Percentiles rank a stretch among this genome's conserved stretches.
These are phyloP conservation scores for Megamerina dolium DNA, from an alignment of 2,888 invertebrate species.

Conservation along the genomic window DNA sequence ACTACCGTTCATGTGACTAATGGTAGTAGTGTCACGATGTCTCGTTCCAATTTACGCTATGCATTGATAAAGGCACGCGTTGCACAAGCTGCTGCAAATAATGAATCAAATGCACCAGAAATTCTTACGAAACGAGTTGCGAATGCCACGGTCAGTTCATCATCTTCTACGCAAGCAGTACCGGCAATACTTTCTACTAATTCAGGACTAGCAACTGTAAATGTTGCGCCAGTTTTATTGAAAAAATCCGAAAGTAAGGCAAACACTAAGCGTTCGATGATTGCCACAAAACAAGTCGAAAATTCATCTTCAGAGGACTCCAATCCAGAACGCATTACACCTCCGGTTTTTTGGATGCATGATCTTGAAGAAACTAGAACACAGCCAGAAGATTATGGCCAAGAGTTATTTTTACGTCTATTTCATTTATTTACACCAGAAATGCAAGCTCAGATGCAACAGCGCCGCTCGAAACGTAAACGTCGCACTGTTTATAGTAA, in stretches of 20 bases:
- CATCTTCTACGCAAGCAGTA: background rate
- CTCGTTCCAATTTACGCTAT: constrained; percentile 42
- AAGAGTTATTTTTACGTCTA: constrained; percentile 39
- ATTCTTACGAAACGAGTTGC: constrained; percentile 6
- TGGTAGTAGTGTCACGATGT: constrained; percentile 35
- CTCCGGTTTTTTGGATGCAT: constrained; percentile 30
- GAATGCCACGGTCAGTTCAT: background rate
- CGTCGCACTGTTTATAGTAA: constrained; percentile 44
- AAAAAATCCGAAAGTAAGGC: background rate
- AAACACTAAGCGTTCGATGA: constrained; percentile 1
- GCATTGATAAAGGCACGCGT: constrained; percentile 40
- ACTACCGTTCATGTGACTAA: constrained; percentile 18
- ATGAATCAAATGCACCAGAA: too few relatives aligned
- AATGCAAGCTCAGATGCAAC: constrained; percentile 35
- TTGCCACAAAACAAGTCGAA: background rate
- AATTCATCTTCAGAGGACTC: constrained; percentile 35
- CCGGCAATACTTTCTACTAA: background rate
- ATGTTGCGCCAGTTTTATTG: background rate
- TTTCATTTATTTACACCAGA: constrained; percentile 42
- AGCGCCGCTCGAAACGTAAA: constrained; percentile 45
- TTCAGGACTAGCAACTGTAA: constrained; percentile 2
- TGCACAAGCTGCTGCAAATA: constrained; percentile 17
- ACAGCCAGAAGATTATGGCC: constrained; percentile 34
- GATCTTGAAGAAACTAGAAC: constrained; percentile 20
- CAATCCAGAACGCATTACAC: constrained; percentile 25